Base-by-base conservation (phyloP, 35 echinoderm and acorn worm species). In the Heliocidaris erythrogramma region DNA sequence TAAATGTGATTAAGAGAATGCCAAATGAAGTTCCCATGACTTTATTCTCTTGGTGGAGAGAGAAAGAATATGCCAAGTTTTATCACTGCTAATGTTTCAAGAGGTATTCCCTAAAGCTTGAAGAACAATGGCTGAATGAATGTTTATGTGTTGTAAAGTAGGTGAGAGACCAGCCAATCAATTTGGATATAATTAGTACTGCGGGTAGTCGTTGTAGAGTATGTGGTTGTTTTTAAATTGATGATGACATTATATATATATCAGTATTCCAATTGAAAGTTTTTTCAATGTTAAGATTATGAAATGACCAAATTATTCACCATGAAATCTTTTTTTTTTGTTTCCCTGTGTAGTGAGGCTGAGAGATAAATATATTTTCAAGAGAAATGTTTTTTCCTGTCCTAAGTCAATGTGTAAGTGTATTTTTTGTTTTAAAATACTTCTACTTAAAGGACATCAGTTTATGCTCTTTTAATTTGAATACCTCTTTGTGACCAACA, bases 171-270 rank as follows among this genome's bases (percentile, higher is more conserved):
- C 65, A 78, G 65, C 65, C 47, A 89, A 32, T 89, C 32, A 14
- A 89, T 89, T 89, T 89, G 31, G 87, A 89, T 89, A 86, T 86
- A 86, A 30, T 32, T 91, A 92, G 91, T 92, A 92, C 91, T 92
- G 91, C 49, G 49, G 91, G 91, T 52, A 92, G 91, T 59, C 9
- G 50, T 92, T 92, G 16, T 92, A 92, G 91, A 48, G 31, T 52
- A n/a, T 30, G 29, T 52, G 32, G 21, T 91, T 91, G 91, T 92
- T 49, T 92, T 92, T 92, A 50, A 48, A 92, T 52, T 59, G 49
- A 92, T 52, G 47, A 92, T 92, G 48, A 48, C 59, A 52, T 30
- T 92, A 92, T 52, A 92, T 92, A 59, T 92, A 92, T 92, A 92
- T 92, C 91, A 92, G 91, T 92, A 92, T 92, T 92, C 91, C 49